These are phyloP conservation scores for Pardalotus punctatus DNA, from an alignment of 2,113 vertebrate genomes.

Conservation along the genomic window DNA sequence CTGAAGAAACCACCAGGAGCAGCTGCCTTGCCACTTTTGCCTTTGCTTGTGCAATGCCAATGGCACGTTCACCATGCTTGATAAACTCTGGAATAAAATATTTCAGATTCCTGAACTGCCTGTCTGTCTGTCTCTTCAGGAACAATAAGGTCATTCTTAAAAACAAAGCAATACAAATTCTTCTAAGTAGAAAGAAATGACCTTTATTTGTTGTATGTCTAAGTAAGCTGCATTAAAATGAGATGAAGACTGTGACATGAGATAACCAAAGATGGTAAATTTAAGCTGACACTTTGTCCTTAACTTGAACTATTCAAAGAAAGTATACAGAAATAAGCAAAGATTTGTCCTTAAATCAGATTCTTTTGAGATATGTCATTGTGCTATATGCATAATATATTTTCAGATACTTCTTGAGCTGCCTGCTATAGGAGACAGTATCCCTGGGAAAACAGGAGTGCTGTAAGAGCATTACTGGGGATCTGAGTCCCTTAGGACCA, in stretches of 20 bases:
- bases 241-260: background rate
- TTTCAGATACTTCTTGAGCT: background rate
- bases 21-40: background rate
- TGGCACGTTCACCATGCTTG: fast-evolving
- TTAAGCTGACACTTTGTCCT: background rate
- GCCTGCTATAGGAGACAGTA: background rate
- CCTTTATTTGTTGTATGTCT: slow-evolving; percentile 10
- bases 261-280: background rate
- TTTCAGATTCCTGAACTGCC: background rate
- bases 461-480: background rate
- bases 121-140: background rate
- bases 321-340: background rate
- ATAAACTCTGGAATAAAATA: background rate
- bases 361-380: background rate
- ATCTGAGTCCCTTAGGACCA: background rate
- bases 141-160: background rate
- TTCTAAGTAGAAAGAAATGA: background rate
- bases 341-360: background rate
- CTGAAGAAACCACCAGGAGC: background rate
- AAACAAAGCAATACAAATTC: background rate
- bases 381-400: background rate
- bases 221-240: background rate
- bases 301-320: background rate
- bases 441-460: background rate
- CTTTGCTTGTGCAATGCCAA: background rate